These are phyloP conservation scores for Cettia cetti DNA, from an alignment of 2,113 vertebrate species.

Conservation along the genomic window DNA sequence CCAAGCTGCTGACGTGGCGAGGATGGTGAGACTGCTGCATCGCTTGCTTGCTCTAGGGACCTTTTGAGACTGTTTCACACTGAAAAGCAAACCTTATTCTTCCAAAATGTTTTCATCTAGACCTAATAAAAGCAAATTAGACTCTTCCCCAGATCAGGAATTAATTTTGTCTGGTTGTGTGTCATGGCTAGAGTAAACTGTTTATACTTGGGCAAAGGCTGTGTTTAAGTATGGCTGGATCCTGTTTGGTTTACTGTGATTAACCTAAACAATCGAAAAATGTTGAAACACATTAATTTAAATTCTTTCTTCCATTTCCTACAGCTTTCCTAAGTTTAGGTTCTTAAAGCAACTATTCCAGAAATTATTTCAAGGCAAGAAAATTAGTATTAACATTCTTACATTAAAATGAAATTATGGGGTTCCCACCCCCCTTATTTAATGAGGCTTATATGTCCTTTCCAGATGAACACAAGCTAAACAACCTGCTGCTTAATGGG, in stretches of 20 bases:
- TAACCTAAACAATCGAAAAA: conserved; percentile 57
- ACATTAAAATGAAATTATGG: neutral
- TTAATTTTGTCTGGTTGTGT: conserved; percentile 45
- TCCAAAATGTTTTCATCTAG: neutral
- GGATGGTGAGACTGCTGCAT: neutral
- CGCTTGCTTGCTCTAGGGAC: fast-evolving
- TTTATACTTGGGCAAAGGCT: conserved; percentile 41
- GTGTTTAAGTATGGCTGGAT: conserved; percentile 44
- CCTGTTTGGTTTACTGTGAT: conserved; percentile 56
- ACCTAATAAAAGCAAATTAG: conserved; percentile 27
- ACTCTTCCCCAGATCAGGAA: neutral
- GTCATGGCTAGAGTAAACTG: conserved; percentile 38
- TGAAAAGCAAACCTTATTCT: neutral
- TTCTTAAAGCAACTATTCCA: conserved; percentile 41
- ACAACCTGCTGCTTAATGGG: neutral
- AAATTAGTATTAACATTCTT: neutral
- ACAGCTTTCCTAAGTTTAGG: neutral
- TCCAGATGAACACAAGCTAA: neutral
- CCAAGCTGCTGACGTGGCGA: neutral
- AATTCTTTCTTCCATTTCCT: conserved; percentile 43
- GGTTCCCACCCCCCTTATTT: neutral
- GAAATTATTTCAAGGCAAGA: conserved; percentile 25
- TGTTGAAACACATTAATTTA: conserved; percentile 44
- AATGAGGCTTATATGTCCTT: neutral
- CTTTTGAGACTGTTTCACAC: neutral